phyloP scores from a whole-genome alignment of 2,797 vertebrate species.

The Vespertilio murinus region DNA sequence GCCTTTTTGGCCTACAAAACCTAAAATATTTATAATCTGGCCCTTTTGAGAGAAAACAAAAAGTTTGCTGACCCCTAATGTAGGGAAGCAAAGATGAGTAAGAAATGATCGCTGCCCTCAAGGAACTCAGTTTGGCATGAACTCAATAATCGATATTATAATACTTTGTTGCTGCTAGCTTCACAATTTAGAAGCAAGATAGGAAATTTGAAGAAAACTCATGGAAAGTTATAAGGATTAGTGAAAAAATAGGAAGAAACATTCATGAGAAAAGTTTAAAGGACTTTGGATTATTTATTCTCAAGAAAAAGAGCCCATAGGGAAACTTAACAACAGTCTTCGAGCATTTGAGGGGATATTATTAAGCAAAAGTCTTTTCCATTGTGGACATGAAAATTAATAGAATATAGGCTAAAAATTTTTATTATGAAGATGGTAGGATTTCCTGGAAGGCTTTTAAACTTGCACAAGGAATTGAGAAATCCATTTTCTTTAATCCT shows the following conservation, averaged over 20 bases:
- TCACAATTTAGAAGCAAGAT: conserved; percentile 39
- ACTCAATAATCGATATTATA: not conserved
- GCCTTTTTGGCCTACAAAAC: not conserved
- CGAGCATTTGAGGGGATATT: conserved; percentile 74
- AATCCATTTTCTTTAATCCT: conserved; percentile 70
- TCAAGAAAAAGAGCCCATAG: conserved; percentile 55
- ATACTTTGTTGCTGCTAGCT: not conserved
- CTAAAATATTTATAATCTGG: conserved; percentile 13
- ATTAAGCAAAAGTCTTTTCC: conserved; percentile 75
- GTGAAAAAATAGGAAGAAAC: conserved; percentile 60
- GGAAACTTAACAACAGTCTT: conserved; percentile 69
- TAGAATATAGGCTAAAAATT: conserved; percentile 49
- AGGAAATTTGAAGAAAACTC: conserved; percentile 46
- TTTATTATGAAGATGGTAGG: conserved; percentile 67
- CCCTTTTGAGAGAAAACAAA: not conserved
- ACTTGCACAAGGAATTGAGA: conserved; percentile 66
- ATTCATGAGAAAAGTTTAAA: conserved; percentile 72
- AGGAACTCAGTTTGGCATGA: not conserved
- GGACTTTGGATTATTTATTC: conserved; percentile 74
- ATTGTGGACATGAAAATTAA: conserved; percentile 70
- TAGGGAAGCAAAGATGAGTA: not conserved
- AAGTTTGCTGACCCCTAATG: not conserved
- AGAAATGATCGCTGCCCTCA: not conserved
- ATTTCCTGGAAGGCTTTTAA: conserved; percentile 72
- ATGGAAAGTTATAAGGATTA: conserved; percentile 67